Base-by-base conservation (phyloP, 2,113 vertebrate species). In the Brachirus orientalis region DNA sequence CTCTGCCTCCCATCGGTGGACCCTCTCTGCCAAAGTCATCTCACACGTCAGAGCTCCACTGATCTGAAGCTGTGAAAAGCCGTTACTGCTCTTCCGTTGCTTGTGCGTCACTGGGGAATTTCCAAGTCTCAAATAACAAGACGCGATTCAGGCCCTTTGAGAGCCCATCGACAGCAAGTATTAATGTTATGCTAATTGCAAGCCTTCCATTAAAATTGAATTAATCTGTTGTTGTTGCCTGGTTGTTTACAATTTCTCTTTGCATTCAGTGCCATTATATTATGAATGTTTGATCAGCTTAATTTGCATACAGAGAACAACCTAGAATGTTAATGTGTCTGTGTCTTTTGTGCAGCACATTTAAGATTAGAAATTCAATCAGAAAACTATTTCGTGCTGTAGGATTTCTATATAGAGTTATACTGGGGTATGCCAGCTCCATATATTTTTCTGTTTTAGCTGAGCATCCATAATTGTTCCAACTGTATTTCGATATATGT, bases 1-100 rank as follows among this genome's bases (percentile, higher is more conserved):
- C 19, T 28, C 22, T 5, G 22, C 19, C 75, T 47, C 65, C 57
- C 64, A 7, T 58, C 69, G 35, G 37, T 20, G 1, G 17, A 35
- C 69, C 72, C 65, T 48, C 60, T 65, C 45, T 12, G 56, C 55
- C 66, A 75, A 66, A 62, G 68, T 77, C 44, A 55, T 80, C 75
- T 83, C 41, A 36, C 72, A 79, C 54, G 7, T 89, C 71, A 85
- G 55, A 72, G 86, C 79, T 70, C 73, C 86, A 78, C 83, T 85
- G 80, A 88, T 88, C 77, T 80, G 79, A 85, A 86, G 59, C 84
- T 86, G 83, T 63, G 72, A 88, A 87, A 74, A 80, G 77, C 72
- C 41, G 70, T 83, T 72, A 76, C 75, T 78, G 66, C 72, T 84
- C 55, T 70, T 68, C 71, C 65, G 43, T 48, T 72, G 62, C 68